A percentile compares a stretch with the other conserved stretches of the same genome.
Evolutionary conservation across 2,797 vertebrate genomes (phyloP).

Genomic region (Falco columbarius): DNA sequence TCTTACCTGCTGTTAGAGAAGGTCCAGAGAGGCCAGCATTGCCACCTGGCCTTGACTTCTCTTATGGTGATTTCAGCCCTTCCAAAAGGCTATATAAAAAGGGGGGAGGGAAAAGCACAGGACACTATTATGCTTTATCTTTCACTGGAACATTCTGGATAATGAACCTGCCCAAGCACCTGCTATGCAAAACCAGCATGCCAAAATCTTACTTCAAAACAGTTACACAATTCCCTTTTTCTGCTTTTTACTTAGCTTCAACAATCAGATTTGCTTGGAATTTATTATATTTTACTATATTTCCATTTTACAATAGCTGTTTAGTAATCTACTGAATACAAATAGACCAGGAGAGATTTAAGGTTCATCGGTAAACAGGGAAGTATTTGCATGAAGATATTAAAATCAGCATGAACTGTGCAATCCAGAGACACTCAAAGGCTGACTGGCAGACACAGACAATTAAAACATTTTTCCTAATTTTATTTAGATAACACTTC

Average conservation of each 20-base stretch:
- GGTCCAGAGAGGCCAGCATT: background rate
- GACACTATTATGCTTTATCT: background rate
- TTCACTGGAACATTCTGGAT: background rate
- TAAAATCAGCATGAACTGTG: background rate
- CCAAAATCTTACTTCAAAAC: background rate
- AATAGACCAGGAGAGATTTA: background rate
- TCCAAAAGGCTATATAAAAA: background rate
- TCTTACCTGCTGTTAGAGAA: background rate
- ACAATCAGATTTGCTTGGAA: background rate
- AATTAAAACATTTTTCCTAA: background rate
- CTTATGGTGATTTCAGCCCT: background rate
- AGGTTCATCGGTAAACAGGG: background rate
- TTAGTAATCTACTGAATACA: background rate
- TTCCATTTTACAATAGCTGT: background rate
- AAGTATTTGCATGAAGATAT: background rate
- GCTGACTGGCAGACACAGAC: background rate
- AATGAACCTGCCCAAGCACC: background rate
- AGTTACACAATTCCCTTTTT: background rate
- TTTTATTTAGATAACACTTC: background rate
- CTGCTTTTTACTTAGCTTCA: background rate
- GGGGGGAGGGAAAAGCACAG: background rate
- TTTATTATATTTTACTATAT: background rate
- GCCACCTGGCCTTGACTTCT: background rate
- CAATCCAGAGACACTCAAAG: background rate
- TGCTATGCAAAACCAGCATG: background rate